Evolutionary conservation across 2,797 vertebrate genomes (phyloP).

Genomic region (Luscinia megarhynchos): DNA sequence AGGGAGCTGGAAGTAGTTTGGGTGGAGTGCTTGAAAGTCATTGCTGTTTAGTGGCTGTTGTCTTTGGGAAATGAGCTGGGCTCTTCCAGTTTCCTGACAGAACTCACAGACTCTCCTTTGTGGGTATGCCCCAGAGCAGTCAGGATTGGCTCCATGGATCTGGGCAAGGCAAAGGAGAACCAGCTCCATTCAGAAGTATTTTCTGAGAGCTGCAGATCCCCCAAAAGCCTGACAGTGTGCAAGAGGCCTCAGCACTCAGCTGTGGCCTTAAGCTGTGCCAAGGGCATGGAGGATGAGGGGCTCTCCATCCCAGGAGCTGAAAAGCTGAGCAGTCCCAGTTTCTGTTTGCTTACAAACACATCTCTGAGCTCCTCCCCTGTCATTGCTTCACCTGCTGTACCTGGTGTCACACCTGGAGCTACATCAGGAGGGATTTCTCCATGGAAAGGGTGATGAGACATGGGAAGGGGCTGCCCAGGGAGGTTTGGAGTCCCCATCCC

Average conservation of each 20-base stretch:
- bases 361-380: not conserved
- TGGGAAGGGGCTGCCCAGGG: not conserved
- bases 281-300: not conserved
- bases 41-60: not conserved
- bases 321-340: not conserved
- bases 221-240: not conserved
- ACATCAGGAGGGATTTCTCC: not conserved
- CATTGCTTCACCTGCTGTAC: accelerated
- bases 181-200: not conserved
- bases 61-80: not conserved
- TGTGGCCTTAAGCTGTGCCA: not conserved
- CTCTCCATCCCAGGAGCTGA: accelerated
- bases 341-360: not conserved
- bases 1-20: not conserved
- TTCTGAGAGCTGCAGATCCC: not conserved
- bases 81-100: not conserved
- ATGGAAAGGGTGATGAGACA: not conserved
- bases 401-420: not conserved
- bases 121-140: not conserved
- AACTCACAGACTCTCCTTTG: not conserved
- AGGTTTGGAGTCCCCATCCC: not conserved
- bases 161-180: not conserved
- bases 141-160: not conserved
- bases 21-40: not conserved
- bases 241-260: not conserved